These are phyloP conservation scores for Oxycera nigricornis DNA, from an alignment of 2,888 invertebrate genomes.

Conservation along the genomic window DNA sequence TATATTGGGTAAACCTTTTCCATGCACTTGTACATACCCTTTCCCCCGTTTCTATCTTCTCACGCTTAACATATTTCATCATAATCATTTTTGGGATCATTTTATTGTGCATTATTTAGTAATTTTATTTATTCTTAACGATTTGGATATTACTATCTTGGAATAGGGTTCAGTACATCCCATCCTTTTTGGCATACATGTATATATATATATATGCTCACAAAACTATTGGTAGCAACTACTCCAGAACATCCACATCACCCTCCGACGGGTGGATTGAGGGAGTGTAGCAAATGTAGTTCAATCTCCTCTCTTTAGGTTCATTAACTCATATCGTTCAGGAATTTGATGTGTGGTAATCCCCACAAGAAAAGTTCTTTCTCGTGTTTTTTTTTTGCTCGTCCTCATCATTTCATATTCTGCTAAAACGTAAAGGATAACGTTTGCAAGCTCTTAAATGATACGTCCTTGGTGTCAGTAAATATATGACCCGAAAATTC, in stretches of 20 bases:
- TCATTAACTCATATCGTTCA: no score
- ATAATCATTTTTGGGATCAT: conserved; percentile 2
- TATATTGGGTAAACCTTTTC: neutral
- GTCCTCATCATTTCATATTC: conserved; percentile 29
- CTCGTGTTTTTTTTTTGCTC: neutral
- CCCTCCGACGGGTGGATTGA: neutral
- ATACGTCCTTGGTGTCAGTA: neutral
- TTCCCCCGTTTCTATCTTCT: neutral
- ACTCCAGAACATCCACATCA: neutral
- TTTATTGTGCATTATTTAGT: neutral
- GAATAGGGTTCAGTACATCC: no score
- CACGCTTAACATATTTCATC: neutral
- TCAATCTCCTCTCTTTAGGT: no score
- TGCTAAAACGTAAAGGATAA: conserved; percentile 15
- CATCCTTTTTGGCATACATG: no score
- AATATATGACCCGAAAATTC: conserved; percentile 16
- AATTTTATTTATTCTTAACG: conserved; percentile 8
- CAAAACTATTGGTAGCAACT: neutral
- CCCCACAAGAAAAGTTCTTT: no score
- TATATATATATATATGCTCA: no score
- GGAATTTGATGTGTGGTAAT: no score
- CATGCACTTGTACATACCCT: neutral
- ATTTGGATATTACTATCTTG: neutral
- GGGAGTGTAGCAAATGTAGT: no score
- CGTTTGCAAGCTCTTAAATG: neutral